phyloP scores from a whole-genome alignment of 2,113 vertebrate species.

The Prochilodus magdalenae region DNA sequence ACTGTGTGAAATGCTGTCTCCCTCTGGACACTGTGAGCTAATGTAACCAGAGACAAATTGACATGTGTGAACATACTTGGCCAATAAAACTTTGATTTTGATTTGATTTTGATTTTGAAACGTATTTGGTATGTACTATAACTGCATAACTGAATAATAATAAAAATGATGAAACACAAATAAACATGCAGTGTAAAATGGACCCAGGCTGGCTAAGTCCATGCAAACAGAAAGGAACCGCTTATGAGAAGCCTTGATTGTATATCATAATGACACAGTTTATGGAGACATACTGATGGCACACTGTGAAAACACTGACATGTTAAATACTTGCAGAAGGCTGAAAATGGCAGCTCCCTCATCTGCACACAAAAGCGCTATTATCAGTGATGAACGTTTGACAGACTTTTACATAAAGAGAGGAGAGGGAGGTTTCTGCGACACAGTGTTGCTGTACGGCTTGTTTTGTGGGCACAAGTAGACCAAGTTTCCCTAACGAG shows the following conservation, averaged over 20 bases:
- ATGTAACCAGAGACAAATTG: too few relatives aligned
- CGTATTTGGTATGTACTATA: neutral
- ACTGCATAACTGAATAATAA: neutral
- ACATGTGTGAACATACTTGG: too few relatives aligned
- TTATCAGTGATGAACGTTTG: conserved; percentile 44
- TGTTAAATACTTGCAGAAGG: conserved; percentile 30
- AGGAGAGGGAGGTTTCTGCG: conserved; percentile 22
- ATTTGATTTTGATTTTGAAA: too few relatives aligned
- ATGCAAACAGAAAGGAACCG: neutral
- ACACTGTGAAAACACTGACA: conserved; percentile 26
- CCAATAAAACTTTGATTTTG: too few relatives aligned
- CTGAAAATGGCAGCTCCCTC: conserved; percentile 43
- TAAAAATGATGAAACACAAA: neutral
- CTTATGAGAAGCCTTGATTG: neutral
- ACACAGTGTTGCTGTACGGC: neutral
- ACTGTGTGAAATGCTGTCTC: too few relatives aligned
- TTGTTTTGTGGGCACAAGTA: neutral
- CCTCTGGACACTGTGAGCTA: too few relatives aligned
- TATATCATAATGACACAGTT: conserved; percentile 6
- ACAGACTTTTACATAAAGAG: conserved; percentile 38
- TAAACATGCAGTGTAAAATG: neutral
- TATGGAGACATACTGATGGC: conserved; percentile 21
- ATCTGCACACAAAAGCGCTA: conserved; percentile 46
- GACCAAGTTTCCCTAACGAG: neutral
- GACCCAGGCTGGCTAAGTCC: neutral